Conservation (phyloP, 2,888 invertebrate genomes). For the Melanostoma mellinum region DNA sequence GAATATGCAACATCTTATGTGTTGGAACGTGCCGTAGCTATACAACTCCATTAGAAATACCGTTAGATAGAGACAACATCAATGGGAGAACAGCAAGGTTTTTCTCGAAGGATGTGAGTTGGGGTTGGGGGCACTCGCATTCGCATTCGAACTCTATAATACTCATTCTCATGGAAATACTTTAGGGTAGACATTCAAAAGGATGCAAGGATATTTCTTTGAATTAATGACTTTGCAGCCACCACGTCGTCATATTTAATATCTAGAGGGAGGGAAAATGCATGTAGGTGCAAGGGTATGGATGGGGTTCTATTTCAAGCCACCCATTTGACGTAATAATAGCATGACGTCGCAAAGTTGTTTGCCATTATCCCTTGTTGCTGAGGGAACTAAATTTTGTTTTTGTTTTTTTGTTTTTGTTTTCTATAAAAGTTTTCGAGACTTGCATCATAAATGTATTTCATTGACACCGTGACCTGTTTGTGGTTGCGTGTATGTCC, state of each 20-base stretch:
- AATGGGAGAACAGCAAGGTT: constrained; percentile 10
- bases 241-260: constrained; percentile 35
- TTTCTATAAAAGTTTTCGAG: not conserved
- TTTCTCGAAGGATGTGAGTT: constrained; percentile 18
- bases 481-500: constrained; percentile 44
- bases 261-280: not conserved
- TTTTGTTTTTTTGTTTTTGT: constrained; percentile 10
- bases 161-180: not conserved
- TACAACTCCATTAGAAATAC: constrained; percentile 14
- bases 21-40: constrained; percentile 2
- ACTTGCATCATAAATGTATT: constrained; percentile 39
- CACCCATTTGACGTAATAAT: constrained; percentile 60
- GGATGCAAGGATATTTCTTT: constrained; percentile 28
- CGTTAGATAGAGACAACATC: constrained; percentile 54
- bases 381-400: constrained; percentile 24
- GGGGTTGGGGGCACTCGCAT: constrained; percentile 1
- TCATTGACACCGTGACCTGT: constrained; percentile 65
- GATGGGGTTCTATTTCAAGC: not conserved
- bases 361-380: constrained; percentile 50
- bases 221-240: constrained; percentile 34
- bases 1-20: constrained; percentile 43
- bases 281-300: not conserved
- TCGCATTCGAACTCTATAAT: constrained; percentile 2
- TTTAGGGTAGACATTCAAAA: constrained; percentile 41
- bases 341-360: constrained; percentile 53